A percentile compares a stretch with the other conserved stretches of the same genome.
phyloP scores from a whole-genome alignment of 1,140 invertebrate genomes.

The Drosophila mojavensis region DNA sequence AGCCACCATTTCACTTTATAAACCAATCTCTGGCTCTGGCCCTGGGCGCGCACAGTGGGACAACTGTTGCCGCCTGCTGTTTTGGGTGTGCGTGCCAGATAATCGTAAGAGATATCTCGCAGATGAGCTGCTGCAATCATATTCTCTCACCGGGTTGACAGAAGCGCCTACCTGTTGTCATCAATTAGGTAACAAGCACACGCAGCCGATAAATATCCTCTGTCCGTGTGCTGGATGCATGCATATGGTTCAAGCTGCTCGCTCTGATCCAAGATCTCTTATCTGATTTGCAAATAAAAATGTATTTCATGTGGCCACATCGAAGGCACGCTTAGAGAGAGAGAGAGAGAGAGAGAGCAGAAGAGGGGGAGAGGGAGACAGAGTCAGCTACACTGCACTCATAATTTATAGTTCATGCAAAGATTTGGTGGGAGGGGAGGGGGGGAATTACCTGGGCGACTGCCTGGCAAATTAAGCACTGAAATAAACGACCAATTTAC shows the following conservation, averaged over 20 bases:
- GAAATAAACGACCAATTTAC: slow-evolving; percentile 80
- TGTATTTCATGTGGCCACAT: slow-evolving; percentile 62
- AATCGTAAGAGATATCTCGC: slow-evolving; percentile 55
- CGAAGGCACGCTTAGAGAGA: slow-evolving; percentile 9
- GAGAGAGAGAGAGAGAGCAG: not conserved
- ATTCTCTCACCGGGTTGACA: slow-evolving; percentile 56
- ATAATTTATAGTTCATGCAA: slow-evolving; percentile 65
- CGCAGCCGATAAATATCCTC: slow-evolving; percentile 79
- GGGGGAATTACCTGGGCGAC: not conserved
- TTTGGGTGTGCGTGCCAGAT: slow-evolving; percentile 57
- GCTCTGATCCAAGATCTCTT: slow-evolving; percentile 61
- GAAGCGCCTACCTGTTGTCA: slow-evolving; percentile 84
- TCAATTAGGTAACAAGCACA: slow-evolving; percentile 84
- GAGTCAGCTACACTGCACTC: slow-evolving; percentile 40
- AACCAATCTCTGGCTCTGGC: slow-evolving; percentile 2
- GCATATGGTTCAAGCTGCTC: slow-evolving; percentile 41
- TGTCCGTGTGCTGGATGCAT: not conserved
- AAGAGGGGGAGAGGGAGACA: not conserved
- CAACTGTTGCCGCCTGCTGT: slow-evolving; percentile 52
- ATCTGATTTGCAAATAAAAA: slow-evolving; percentile 80
- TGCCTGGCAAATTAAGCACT: slow-evolving; percentile 73
- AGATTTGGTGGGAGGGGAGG: not conserved
- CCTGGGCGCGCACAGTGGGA: slow-evolving; percentile 8
- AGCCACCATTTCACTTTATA: not conserved
- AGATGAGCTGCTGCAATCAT: slow-evolving; percentile 40